Conservation (phyloP, 2,888 invertebrate species). For the Danaus chrysippus region DNA sequence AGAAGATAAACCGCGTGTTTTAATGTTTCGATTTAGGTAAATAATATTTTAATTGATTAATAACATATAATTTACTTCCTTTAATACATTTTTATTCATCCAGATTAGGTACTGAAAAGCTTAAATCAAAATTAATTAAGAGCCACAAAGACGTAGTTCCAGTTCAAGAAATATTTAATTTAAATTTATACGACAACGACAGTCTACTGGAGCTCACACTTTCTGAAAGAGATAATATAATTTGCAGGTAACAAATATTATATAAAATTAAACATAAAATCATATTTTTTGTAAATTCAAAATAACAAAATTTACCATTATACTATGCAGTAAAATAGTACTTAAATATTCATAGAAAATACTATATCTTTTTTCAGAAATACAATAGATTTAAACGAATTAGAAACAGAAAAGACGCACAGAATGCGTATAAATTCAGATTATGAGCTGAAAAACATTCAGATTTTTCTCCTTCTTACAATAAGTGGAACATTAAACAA, state of each 20-base stretch:
- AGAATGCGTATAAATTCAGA: slow-evolving; percentile 90
- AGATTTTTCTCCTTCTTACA: slow-evolving; percentile 91
- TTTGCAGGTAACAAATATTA: slow-evolving; percentile 70
- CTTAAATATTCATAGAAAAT: neutral
- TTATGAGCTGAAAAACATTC: slow-evolving; percentile 82
- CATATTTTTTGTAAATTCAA: neutral
- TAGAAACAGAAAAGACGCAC: slow-evolving; percentile 93
- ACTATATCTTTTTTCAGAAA: slow-evolving; percentile 59
- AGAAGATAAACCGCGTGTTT: slow-evolving; percentile 88
- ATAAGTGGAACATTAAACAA: slow-evolving; percentile 94
- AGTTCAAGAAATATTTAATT: slow-evolving; percentile 97
- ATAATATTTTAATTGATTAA: slow-evolving; percentile 21
- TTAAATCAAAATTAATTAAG: slow-evolving; percentile 91
- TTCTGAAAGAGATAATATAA: slow-evolving; percentile 85
- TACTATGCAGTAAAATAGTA: neutral
- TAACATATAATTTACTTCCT: neutral
- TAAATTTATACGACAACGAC: slow-evolving; percentile 95
- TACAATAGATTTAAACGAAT: slow-evolving; percentile 85
- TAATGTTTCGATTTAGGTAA: slow-evolving; percentile 94
- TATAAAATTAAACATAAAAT: neutral
- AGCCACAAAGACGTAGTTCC: slow-evolving; percentile 77
- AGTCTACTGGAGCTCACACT: slow-evolving; percentile 91
- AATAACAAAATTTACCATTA: too few species aligned
- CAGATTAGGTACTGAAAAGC: slow-evolving; percentile 95
- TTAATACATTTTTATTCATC: slow-evolving; percentile 28